Evolutionary conservation across 2,113 vertebrate genomes (phyloP).

Genomic region (Rafetus swinhoei): DNA sequence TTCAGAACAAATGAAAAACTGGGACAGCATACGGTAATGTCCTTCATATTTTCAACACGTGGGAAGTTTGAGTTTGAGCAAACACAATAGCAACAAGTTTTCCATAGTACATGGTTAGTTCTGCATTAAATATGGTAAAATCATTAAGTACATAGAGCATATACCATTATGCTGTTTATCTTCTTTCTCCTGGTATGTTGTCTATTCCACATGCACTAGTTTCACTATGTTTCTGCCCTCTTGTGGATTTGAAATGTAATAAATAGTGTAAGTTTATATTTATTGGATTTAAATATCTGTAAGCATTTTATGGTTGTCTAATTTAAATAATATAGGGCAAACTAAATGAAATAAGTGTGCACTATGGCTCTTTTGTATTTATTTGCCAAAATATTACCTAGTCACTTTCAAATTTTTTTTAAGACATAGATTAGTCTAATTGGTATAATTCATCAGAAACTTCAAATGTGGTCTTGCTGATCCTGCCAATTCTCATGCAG

Average conservation of each 20-base stretch:
- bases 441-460: background rate
- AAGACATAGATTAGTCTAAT: background rate
- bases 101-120: background rate
- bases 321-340: background rate
- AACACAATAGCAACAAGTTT: background rate
- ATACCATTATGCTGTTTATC: background rate
- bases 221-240: constrained; percentile 47
- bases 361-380: background rate
- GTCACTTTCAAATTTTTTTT: background rate
- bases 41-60: background rate
- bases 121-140: background rate
- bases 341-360: rapidly evolving
- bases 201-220: background rate
- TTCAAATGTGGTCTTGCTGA: background rate
- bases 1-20: constrained; percentile 18
- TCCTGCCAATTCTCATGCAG: background rate
- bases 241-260: constrained; percentile 38
- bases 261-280: background rate
- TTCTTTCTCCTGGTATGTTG: background rate
- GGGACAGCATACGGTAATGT: background rate
- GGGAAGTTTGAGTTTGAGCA: background rate
- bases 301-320: background rate
- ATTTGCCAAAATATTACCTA: background rate
- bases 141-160: background rate
- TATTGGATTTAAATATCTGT: background rate